A percentile compares a stretch with the other conserved stretches of the same genome.
Conservation (phyloP, 2,113 vertebrate species). For the Phainopepla nitens region DNA sequence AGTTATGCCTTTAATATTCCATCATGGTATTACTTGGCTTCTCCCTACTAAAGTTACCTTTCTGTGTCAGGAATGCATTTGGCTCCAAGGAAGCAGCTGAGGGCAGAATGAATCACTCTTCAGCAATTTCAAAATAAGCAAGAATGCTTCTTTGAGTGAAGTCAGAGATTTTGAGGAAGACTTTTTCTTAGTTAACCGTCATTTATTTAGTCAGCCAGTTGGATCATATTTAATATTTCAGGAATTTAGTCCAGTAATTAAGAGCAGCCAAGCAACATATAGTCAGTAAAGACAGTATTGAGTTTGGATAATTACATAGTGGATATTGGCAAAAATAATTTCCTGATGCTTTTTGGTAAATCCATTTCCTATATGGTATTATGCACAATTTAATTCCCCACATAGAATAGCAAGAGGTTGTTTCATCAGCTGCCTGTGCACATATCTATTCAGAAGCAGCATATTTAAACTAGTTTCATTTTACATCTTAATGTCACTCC, state of each 20-base stretch:
- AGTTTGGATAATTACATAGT: neutral
- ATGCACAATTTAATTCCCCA: neutral
- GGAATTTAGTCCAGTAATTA: neutral
- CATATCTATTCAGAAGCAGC: neutral
- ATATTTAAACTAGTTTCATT: neutral
- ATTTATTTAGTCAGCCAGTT: neutral
- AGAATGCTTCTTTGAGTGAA: neutral
- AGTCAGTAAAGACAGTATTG: conserved; percentile 3
- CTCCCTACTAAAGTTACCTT: neutral
- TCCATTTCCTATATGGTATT: neutral
- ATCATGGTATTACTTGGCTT: neutral
- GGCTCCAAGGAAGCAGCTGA: neutral
- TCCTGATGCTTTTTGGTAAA: neutral
- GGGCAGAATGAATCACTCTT: neutral
- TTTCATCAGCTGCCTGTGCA: neutral
- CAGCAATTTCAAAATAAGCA: conserved; percentile 7
- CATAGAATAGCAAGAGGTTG: neutral
- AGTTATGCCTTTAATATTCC: neutral
- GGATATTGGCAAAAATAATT: neutral
- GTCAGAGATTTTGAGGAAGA: neutral
- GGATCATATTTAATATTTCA: neutral
- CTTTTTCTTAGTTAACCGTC: neutral
- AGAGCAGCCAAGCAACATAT: neutral
- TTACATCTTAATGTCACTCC: neutral
- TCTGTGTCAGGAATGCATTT: neutral